Percentiles rank a stretch among this genome's conserved stretches.
Conservation (phyloP, 2,888 invertebrate species). For the Anagyrus pseudococci region DNA sequence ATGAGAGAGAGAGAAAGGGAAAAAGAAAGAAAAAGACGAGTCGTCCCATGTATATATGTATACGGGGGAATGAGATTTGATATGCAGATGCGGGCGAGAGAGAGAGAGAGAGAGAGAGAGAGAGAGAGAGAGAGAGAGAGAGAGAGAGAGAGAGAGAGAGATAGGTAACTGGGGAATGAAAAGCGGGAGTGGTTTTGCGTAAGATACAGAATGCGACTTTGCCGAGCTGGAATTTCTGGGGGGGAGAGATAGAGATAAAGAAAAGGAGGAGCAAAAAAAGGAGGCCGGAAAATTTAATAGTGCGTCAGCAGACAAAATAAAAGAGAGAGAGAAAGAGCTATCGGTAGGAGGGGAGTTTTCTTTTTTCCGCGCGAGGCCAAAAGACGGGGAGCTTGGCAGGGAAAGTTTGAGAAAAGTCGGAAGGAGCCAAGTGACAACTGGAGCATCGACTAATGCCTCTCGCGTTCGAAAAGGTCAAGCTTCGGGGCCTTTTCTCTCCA, state of each 20-base stretch:
- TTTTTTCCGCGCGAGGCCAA: conserved; percentile 15
- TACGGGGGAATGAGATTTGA: conserved; percentile 26
- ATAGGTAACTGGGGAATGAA: conserved; percentile 18
- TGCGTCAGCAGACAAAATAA: too few species aligned
- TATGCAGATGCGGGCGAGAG: conserved; percentile 30
- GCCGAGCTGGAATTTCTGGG: neutral
- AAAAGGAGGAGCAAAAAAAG: neutral
- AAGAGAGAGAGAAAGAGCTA: conserved; percentile 9
- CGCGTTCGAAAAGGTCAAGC: neutral
- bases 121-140: conserved; percentile 3
- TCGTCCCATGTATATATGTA: neutral
- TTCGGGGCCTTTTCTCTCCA: neutral
- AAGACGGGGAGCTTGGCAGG: conserved; percentile 24
- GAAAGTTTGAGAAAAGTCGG: conserved; percentile 11
- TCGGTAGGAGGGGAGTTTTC: conserved; percentile 25
- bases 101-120: too few species aligned
- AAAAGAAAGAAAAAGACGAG: conserved; percentile 10
- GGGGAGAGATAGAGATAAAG: neutral
- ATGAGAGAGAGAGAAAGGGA: neutral
- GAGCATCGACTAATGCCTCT: neutral
- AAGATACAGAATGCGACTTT: conserved; percentile 22
- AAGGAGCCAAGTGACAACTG: too few species aligned
- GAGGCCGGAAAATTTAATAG: conserved; percentile 34
- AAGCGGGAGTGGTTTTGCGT: conserved; percentile 29
- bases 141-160: too few species aligned